Conservation (phyloP, 1,140 invertebrate species). For the Wiebesia pumilae region DNA sequence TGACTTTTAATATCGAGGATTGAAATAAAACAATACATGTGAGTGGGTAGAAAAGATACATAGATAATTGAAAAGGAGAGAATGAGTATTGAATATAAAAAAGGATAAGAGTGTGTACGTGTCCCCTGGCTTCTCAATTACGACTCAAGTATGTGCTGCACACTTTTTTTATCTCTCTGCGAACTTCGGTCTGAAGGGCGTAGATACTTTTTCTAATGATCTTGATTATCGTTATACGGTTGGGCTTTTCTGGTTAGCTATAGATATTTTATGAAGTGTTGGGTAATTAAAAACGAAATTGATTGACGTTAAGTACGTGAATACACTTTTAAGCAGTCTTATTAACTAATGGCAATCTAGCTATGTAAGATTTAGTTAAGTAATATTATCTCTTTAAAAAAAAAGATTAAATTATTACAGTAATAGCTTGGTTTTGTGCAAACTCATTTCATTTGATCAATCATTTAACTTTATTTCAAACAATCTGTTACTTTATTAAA, state of each 20-base stretch:
- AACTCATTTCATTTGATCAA: no score
- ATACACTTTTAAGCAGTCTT: not conserved
- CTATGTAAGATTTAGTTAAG: no score
- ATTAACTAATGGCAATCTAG: no score
- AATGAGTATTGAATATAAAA: not conserved
- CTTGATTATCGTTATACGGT: conserved; percentile 44
- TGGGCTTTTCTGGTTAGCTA: not conserved
- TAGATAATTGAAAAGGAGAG: not conserved
- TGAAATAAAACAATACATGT: conserved; percentile 8
- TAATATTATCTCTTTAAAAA: no score
- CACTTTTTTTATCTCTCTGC: conserved; percentile 43
- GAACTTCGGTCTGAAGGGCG: not conserved
- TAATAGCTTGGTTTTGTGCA: no score
- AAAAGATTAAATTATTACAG: no score
- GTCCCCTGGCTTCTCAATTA: conserved; percentile 42
- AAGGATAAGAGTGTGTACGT: not conserved
- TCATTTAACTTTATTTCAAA: no score
- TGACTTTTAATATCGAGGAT: not conserved
- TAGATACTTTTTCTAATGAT: conserved; percentile 31
- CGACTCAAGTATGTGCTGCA: conserved; percentile 33
- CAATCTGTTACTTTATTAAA: no score
- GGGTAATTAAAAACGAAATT: conserved; percentile 42
- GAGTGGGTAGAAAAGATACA: conserved; percentile 13
- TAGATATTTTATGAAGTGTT: conserved; percentile 1
- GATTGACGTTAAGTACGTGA: conserved; percentile 26